phyloP scores from a whole-genome alignment of 2,888 invertebrate genomes.

The Melanostoma scalare region DNA sequence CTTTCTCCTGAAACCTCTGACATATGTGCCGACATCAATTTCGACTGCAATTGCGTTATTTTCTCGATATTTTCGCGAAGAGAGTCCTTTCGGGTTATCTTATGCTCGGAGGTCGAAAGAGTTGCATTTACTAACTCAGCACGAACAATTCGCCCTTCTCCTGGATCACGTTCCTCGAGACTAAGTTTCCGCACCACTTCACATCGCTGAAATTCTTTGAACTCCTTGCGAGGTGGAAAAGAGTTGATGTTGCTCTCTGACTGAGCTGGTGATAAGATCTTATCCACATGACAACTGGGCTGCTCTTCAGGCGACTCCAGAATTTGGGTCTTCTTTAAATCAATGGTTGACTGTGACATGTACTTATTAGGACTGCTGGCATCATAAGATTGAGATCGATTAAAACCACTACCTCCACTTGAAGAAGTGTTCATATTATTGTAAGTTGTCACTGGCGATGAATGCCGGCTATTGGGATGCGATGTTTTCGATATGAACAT shows the following conservation, averaged over 20 bases:
- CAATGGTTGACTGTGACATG: constrained; percentile 81
- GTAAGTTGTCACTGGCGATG: constrained; percentile 78
- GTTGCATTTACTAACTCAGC: constrained; percentile 81
- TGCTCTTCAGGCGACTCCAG: constrained; percentile 80
- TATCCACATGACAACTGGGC: constrained; percentile 50
- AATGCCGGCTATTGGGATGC: constrained; percentile 78
- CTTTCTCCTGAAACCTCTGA: constrained; percentile 75
- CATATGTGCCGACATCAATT: constrained; percentile 81
- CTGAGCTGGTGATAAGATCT: constrained; percentile 79
- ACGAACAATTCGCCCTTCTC: constrained; percentile 78
- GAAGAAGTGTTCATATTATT: constrained; percentile 58
- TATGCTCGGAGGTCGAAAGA: constrained; percentile 75
- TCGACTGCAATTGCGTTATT: constrained; percentile 81
- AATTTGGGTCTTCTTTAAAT: constrained; percentile 80
- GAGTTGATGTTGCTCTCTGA: constrained; percentile 79
- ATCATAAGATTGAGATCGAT: constrained; percentile 81
- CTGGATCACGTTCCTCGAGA: constrained; percentile 74
- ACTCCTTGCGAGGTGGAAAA: constrained; percentile 69
- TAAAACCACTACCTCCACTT: constrained; percentile 73
- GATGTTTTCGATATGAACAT: constrained; percentile 73
- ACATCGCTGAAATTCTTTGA: constrained; percentile 74
- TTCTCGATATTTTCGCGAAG: constrained; percentile 81
- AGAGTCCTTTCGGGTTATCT: constrained; percentile 80
- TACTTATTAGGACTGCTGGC: constrained; percentile 78
- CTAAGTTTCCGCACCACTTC: constrained; percentile 74